phyloP scores from a whole-genome alignment of 2,888 invertebrate genomes.

The Plebejus argus region DNA sequence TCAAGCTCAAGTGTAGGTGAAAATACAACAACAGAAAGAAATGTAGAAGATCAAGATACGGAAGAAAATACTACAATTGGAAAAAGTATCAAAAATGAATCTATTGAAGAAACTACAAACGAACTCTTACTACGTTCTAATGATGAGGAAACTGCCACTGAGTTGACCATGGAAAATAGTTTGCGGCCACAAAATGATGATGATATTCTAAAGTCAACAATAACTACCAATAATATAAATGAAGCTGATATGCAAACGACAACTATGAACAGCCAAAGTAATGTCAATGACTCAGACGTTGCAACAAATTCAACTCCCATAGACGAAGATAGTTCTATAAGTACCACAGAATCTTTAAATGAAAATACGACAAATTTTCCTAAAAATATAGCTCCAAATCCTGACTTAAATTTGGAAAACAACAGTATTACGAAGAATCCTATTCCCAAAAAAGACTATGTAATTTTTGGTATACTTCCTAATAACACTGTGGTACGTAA shows the following conservation, averaged over 20 bases:
- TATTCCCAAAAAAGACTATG: conserved; percentile 84
- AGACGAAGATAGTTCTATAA: conserved; percentile 47
- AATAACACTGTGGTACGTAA: conserved; percentile 90
- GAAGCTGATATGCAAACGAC: conserved; percentile 5
- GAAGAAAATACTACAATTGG: not conserved
- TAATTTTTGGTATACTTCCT: conserved; percentile 88
- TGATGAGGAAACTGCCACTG: conserved; percentile 26
- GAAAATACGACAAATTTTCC: conserved; percentile 47
- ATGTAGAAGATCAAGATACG: not conserved
- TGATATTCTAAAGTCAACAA: conserved; percentile 19
- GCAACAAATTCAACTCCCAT: conserved; percentile 46
- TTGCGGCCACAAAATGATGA: conserved; percentile 41
- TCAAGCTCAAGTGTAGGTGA: not conserved
- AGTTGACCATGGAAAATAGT: conserved; percentile 40
- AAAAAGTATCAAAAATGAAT: not conserved
- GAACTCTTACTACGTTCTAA: not conserved
- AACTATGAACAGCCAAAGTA: conserved; percentile 29
- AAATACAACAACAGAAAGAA: not conserved
- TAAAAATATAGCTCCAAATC: conserved; percentile 44
- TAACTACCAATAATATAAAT: conserved; percentile 2
- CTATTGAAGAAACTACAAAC: not conserved
- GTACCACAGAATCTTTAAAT: conserved; percentile 49
- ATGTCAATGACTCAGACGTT: conserved; percentile 44
- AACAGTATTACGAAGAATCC: conserved; percentile 51
- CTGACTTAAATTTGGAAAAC: conserved; percentile 51